These are phyloP conservation scores for Cossypha caffra DNA, from an alignment of 2,797 vertebrate genomes.

Conservation along the genomic window DNA sequence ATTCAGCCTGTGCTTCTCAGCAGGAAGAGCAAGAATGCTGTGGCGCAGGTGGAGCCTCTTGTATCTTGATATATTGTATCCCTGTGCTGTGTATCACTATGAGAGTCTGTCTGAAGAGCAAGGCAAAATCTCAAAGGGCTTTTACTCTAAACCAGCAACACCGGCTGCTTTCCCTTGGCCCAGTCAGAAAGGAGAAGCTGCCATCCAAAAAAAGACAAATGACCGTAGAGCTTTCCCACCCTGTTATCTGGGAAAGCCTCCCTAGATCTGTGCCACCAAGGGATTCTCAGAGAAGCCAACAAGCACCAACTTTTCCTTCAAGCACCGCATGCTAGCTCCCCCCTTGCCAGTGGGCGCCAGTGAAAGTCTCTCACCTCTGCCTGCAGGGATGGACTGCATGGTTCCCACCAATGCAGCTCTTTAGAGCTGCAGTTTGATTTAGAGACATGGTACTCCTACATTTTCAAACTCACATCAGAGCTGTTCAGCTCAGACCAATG, in stretches of 20 bases:
- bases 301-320: neutral
- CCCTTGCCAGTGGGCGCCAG: neutral
- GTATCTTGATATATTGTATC: neutral
- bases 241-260: neutral
- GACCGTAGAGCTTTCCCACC: fast-evolving
- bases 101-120: neutral
- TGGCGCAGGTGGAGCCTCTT: neutral
- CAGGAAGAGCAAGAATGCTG: neutral
- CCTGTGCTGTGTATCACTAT: neutral
- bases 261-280: neutral
- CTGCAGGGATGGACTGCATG: neutral
- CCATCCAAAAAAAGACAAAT: neutral
- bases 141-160: neutral
- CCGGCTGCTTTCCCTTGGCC: fast-evolving
- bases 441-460: fast-evolving
- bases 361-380: neutral
- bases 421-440: neutral
- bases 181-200: neutral
- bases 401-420: neutral
- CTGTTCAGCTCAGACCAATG: neutral
- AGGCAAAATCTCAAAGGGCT: neutral
- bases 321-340: fast-evolving
- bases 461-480: neutral
- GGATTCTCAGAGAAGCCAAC: neutral
- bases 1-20: neutral